Conservation (phyloP, 2,888 invertebrate genomes). For the Homarus gammarus region DNA sequence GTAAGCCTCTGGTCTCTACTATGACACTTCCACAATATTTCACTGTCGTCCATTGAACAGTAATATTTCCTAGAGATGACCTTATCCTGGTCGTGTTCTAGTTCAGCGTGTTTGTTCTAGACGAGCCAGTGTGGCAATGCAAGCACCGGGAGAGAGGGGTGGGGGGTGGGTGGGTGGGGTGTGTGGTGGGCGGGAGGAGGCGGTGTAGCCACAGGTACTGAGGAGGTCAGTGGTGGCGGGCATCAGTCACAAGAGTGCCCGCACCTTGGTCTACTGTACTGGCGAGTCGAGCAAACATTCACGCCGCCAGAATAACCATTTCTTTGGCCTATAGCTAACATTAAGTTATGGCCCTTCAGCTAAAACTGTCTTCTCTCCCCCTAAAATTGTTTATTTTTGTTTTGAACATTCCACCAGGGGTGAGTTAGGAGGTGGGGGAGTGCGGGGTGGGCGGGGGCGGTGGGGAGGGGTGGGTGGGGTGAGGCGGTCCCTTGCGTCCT, state of each 20-base stretch:
- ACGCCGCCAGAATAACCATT: neutral
- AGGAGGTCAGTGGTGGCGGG: neutral
- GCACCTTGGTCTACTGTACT: neutral
- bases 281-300: neutral
- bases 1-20: neutral
- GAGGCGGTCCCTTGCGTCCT: neutral
- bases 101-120: too few relatives aligned
- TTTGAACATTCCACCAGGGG: slow-evolving; percentile 6
- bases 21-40: neutral
- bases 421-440: neutral
- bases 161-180: too few relatives aligned
- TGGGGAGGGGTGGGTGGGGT: slow-evolving; percentile 13
- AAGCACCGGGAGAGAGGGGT: too few relatives aligned
- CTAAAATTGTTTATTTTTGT: neutral
- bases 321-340: neutral
- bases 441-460: neutral
- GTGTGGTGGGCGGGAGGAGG: neutral
- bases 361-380: neutral
- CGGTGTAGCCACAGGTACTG: neutral
- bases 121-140: too few relatives aligned
- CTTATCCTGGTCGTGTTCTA: too few relatives aligned
- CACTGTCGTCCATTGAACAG: neutral
- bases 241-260: neutral
- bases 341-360: neutral
- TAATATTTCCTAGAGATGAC: neutral